Evolutionary conservation across 2,888 invertebrate genomes (phyloP), one percentile per base, ranked within the genome.

Genomic region (Lysandra coridon): DNA sequence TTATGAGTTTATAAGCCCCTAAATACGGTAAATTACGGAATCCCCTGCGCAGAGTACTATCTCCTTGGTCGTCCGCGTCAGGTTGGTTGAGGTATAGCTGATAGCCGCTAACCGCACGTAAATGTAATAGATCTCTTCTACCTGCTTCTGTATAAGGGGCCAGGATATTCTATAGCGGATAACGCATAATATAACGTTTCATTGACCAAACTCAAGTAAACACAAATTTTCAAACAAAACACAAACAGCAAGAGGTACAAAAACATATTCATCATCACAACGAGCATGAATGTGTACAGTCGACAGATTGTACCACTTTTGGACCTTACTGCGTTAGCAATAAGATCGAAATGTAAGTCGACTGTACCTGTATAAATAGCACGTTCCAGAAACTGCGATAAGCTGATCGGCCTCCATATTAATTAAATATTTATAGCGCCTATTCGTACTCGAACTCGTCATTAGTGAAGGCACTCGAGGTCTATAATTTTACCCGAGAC

Each of bases 351-450:
- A 23, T 23, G 2, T 62, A 62, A 7, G 62, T 7, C 62, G 62
- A 23, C 62, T 62, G 17, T 10, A 17, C 37, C 1, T 73, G 37
- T 75, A 75, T 75, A 75, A 75, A 75, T 75, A 44, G 75, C 40
- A 75, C 49, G 49, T 23, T 23, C 75, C 75, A 75, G 49, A 44
- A 75, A 75, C 12, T 44, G 49, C 75, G 75, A 75, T 49, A 75
- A 75, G 30, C 75, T 75, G 33, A 33, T 23, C 33, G 57, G 30
- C 53, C 76, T 30, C 49, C 53, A 33, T 76, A 76, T 49, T 75
- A 49, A 76, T 76, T 53, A 76, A 76, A 76, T 76, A 76, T 76
- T 76, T 76, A 76, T 57, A 76, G 53, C n/a, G 75, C 30, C 14
- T 57, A 76, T 76, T 76, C 30, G 53, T 76, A 30, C 53, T 53